A percentile compares a stretch with the other conserved stretches of the same genome.
Conservation (phyloP, 2,113 vertebrate species). For the Solenodon paradoxus region DNA sequence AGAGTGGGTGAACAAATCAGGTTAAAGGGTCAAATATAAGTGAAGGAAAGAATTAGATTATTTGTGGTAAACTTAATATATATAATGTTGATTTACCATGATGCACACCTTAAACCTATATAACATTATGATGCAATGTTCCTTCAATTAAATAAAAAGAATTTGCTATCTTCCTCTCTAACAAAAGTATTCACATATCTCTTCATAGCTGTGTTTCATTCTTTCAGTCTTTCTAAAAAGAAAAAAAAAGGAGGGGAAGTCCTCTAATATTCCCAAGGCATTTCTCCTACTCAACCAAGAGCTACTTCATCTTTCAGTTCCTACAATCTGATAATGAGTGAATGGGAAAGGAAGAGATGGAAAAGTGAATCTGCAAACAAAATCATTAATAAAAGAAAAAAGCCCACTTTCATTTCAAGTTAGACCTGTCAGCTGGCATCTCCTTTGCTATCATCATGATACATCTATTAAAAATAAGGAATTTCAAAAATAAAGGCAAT, state of each 20-base stretch:
- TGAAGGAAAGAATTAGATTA: too few relatives aligned
- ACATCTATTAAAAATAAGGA: not conserved
- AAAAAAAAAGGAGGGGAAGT: not conserved
- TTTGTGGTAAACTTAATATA: too few relatives aligned
- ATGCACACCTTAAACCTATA: too few relatives aligned
- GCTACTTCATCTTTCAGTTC: not conserved
- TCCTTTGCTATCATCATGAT: not conserved
- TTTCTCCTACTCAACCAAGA: not conserved
- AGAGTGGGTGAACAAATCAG: too few relatives aligned
- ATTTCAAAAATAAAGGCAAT: not conserved
- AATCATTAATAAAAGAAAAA: not conserved
- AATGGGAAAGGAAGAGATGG: not conserved
- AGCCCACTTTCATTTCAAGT: not conserved
- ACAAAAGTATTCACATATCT: constrained; percentile 9
- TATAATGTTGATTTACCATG: too few relatives aligned
- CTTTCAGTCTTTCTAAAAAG: not conserved
- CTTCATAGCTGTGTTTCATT: not conserved
- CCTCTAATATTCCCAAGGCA: not conserved
- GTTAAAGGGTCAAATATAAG: too few relatives aligned
- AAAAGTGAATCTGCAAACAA: not conserved
- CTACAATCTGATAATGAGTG: not conserved
- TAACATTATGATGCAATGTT: too few relatives aligned
- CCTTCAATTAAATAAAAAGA: too few relatives aligned
- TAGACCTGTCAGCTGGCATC: not conserved
- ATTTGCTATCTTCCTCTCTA: not conserved